Conservation (phyloP, 2,888 invertebrate species). For the Tetragonisca angustula region DNA sequence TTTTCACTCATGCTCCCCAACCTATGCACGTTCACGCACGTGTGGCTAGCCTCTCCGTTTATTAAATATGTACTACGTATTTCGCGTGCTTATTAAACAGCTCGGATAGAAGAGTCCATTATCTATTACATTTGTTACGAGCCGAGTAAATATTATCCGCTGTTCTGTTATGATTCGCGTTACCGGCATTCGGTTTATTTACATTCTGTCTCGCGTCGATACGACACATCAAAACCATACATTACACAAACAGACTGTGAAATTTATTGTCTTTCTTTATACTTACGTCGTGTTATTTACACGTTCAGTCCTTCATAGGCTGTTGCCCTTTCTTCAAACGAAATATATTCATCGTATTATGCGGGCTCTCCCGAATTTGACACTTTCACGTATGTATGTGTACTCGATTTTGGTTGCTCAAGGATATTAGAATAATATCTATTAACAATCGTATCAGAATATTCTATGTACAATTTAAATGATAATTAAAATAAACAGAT, state of each 20-base stretch:
- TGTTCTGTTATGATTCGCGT: slow-evolving; percentile 8
- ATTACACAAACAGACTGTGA: neutral
- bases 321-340: too few species aligned
- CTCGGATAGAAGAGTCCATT: slow-evolving; percentile 18
- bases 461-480: too few species aligned
- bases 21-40: slow-evolving; percentile 50
- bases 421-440: too few species aligned
- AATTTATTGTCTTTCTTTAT: neutral
- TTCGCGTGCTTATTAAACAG: slow-evolving; percentile 37
- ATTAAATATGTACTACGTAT: neutral
- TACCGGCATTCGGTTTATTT: slow-evolving; percentile 37
- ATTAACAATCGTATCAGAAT: too few species aligned
- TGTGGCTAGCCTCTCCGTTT: slow-evolving; percentile 32
- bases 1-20: slow-evolving; percentile 47
- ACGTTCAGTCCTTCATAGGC: too few species aligned
- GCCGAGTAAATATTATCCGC: slow-evolving; percentile 3
- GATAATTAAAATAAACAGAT: too few species aligned
- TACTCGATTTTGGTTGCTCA: too few species aligned
- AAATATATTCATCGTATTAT: too few species aligned
- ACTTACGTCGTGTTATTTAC: too few species aligned
- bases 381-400: too few species aligned
- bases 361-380: too few species aligned
- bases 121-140: slow-evolving; percentile 31
- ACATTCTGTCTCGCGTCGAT: slow-evolving; percentile 15
- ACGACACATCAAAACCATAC: too few species aligned